These are phyloP conservation scores for Drosophila kanapiae DNA, from an alignment of 1,140 invertebrate species.

Conservation along the genomic window DNA sequence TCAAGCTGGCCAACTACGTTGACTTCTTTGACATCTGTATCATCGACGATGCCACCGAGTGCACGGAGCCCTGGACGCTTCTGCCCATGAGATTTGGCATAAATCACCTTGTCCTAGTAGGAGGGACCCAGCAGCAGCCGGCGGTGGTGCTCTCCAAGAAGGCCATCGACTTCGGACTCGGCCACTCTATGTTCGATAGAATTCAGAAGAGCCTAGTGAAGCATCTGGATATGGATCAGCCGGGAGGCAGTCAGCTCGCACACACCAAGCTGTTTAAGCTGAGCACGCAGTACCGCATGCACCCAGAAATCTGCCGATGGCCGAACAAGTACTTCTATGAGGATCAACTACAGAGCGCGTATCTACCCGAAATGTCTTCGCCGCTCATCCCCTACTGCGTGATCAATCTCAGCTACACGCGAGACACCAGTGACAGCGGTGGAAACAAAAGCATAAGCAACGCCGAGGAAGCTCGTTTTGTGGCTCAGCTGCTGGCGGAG, in stretches of 20 bases:
- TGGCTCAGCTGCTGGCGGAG: slow-evolving; percentile 87
- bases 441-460: slow-evolving; percentile 82
- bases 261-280: slow-evolving; percentile 87
- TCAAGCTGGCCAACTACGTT: slow-evolving; percentile 70
- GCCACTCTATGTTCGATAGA: too few species aligned
- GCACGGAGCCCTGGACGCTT: slow-evolving; percentile 92
- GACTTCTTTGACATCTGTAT: slow-evolving; percentile 92
- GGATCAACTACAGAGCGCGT: slow-evolving; percentile 84
- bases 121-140: too few species aligned
- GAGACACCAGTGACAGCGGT: slow-evolving; percentile 53
- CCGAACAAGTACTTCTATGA: slow-evolving; percentile 93
- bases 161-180: too few species aligned
- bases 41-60: slow-evolving; percentile 96
- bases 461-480: slow-evolving; percentile 86
- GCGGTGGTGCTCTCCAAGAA: too few species aligned
- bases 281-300: slow-evolving; percentile 94
- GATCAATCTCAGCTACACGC: slow-evolving; percentile 86
- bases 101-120: slow-evolving; percentile 88
- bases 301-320: slow-evolving; percentile 90
- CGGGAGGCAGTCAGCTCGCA: slow-evolving; percentile 9
- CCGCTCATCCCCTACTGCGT: slow-evolving; percentile 87
- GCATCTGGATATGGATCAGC: slow-evolving; percentile 43
- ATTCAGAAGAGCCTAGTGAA: too few species aligned
- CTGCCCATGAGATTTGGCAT: slow-evolving; percentile 92
- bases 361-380: slow-evolving; percentile 41